phyloP scores from a whole-genome alignment of 2,797 vertebrate species.

The Mastacembelus armatus region DNA sequence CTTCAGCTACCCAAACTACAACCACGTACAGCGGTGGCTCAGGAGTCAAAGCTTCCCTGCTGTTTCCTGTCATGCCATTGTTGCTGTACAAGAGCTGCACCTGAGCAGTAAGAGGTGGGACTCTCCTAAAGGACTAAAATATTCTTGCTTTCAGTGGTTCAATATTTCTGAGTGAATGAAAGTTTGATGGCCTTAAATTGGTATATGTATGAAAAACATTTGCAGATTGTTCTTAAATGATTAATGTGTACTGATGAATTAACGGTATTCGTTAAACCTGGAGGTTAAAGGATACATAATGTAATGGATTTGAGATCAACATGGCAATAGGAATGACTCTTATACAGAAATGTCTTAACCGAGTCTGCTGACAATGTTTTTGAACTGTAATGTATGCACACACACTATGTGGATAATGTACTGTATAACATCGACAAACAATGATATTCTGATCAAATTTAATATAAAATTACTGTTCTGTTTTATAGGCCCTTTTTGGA shows the following conservation, averaged over 20 bases:
- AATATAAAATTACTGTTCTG: background rate
- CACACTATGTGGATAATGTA: too few species aligned
- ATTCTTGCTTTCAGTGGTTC: background rate
- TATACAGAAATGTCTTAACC: too few species aligned
- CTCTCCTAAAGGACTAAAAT: background rate
- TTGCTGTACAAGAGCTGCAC: constrained; percentile 27
- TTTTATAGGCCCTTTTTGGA: background rate
- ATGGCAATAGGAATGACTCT: too few species aligned
- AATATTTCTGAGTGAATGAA: background rate
- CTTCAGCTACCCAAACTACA: background rate
- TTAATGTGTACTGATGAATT: background rate
- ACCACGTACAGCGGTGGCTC: background rate
- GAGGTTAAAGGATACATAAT: background rate
- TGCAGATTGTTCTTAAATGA: background rate
- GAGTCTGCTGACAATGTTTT: too few species aligned
- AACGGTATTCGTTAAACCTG: background rate
- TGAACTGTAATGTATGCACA: too few species aligned
- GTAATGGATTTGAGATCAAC: too few species aligned
- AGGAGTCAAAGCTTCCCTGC: constrained; percentile 18
- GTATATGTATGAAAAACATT: background rate
- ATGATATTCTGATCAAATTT: background rate
- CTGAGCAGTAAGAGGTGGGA: constrained; percentile 10
- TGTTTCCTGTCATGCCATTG: constrained; percentile 34
- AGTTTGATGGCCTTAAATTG: background rate
- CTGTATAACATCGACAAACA: background rate